phyloP scores from a whole-genome alignment of 2,888 invertebrate species.

The Erebia epiphron region DNA sequence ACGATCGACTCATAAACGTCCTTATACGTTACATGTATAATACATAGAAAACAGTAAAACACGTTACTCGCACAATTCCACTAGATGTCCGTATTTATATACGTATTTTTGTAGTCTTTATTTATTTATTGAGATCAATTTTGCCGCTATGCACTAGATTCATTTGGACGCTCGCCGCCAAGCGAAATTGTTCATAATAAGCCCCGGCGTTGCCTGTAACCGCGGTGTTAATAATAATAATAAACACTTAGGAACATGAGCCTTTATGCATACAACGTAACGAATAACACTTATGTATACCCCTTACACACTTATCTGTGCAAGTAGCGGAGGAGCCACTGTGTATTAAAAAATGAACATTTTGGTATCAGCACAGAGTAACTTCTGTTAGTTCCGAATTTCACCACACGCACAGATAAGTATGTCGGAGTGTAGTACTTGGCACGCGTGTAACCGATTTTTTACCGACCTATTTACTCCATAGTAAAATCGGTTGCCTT shows the following conservation, averaged over 20 bases:
- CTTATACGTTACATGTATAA: slow-evolving; percentile 64
- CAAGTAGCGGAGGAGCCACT: too few relatives aligned
- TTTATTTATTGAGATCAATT: slow-evolving; percentile 79
- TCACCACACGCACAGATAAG: too few relatives aligned
- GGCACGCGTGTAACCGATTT: not conserved
- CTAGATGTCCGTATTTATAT: slow-evolving; percentile 71
- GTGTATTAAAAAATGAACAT: too few relatives aligned
- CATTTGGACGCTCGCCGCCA: slow-evolving; percentile 54
- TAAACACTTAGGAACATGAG: slow-evolving; percentile 49
- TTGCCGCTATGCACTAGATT: slow-evolving; percentile 71
- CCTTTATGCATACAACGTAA: slow-evolving; percentile 31
- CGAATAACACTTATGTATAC: slow-evolving; percentile 10
- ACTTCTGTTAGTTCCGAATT: too few relatives aligned
- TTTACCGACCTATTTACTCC: not conserved
- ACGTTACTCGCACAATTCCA: slow-evolving; percentile 78
- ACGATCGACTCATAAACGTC: slow-evolving; percentile 58
- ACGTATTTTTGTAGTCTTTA: slow-evolving; percentile 66
- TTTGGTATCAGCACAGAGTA: too few relatives aligned
- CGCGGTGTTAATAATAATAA: slow-evolving; percentile 24
- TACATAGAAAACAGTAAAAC: slow-evolving; percentile 78
- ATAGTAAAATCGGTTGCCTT: not conserved
- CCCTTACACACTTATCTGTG: too few relatives aligned
- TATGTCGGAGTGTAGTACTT: too few relatives aligned
- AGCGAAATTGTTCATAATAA: slow-evolving; percentile 42
- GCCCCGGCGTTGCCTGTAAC: slow-evolving; percentile 45